These are phyloP conservation scores for Petrolisthes manimaculis DNA, from an alignment of 2,888 invertebrate species.

Conservation along the genomic window DNA sequence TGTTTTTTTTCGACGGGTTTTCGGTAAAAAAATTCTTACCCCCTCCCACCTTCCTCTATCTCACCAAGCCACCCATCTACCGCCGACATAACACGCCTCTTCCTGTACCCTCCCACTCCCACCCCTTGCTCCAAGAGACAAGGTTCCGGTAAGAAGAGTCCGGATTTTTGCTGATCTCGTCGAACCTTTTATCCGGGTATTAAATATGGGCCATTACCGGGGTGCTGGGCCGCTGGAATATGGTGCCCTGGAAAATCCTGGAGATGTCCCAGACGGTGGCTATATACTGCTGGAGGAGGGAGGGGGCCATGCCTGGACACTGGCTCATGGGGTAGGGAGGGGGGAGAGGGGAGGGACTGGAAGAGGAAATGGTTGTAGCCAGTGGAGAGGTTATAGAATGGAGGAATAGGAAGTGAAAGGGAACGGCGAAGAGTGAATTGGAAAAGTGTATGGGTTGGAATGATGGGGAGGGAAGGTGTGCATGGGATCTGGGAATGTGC, in stretches of 20 bases:
- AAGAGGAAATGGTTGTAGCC: neutral
- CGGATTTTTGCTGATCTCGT: neutral
- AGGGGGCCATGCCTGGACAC: too few species aligned
- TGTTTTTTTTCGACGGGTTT: too few species aligned
- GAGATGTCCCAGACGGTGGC: neutral
- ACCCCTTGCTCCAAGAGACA: neutral
- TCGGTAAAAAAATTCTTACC: too few species aligned
- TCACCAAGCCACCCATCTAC: too few species aligned
- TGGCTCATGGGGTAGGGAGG: neutral
- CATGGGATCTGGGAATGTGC: too few species aligned
- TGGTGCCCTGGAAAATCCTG: neutral
- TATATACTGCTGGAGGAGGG: neutral
- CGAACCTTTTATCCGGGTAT: neutral
- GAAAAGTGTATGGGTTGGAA: neutral
- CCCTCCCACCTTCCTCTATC: too few species aligned
- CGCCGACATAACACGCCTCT: neutral
- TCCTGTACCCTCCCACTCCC: neutral
- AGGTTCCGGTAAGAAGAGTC: neutral
- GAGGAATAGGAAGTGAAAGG: neutral
- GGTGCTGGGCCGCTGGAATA: neutral
- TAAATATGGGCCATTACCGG: constrained; percentile 1
- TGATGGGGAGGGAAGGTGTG: neutral
- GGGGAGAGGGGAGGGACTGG: neutral
- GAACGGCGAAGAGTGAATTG: neutral
- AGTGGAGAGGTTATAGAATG: neutral